These are phyloP conservation scores for Trogon melanurus DNA, from an alignment of 2,113 vertebrate species.

Conservation along the genomic window DNA sequence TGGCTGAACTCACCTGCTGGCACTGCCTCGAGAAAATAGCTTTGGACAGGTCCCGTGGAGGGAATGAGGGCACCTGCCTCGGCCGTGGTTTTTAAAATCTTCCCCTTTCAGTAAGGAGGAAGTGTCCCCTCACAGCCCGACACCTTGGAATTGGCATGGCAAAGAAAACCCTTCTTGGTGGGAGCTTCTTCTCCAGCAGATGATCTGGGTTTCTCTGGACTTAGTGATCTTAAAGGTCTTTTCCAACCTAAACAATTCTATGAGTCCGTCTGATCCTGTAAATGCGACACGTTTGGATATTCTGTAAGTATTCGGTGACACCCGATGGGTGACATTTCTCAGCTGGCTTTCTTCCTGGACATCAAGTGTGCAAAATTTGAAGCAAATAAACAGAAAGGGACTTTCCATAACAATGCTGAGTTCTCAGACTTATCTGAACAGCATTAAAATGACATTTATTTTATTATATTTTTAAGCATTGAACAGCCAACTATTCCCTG, in stretches of 20 bases:
- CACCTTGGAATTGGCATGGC: not conserved
- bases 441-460: too few species aligned
- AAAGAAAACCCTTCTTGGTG: not conserved
- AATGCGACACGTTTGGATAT: fast-evolving
- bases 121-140: not conserved
- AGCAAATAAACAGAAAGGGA: not conserved
- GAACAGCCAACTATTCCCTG: not conserved
- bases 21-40: fast-evolving
- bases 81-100: not conserved
- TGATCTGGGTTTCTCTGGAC: not conserved
- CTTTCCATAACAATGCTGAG: not conserved
- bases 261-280: not conserved
- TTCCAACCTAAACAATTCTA: too few species aligned
- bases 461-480: not conserved
- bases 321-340: not conserved
- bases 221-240: too few species aligned
- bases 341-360: not conserved
- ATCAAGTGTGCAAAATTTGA: not conserved
- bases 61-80: not conserved
- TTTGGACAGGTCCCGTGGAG: not conserved
- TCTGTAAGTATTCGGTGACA: not conserved
- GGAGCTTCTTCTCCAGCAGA: not conserved
- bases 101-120: not conserved
- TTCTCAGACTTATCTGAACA: not conserved
- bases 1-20: not conserved